These are phyloP conservation scores for Cryptosula pallasiana DNA, from an alignment of 2,888 invertebrate genomes.

Conservation along the genomic window DNA sequence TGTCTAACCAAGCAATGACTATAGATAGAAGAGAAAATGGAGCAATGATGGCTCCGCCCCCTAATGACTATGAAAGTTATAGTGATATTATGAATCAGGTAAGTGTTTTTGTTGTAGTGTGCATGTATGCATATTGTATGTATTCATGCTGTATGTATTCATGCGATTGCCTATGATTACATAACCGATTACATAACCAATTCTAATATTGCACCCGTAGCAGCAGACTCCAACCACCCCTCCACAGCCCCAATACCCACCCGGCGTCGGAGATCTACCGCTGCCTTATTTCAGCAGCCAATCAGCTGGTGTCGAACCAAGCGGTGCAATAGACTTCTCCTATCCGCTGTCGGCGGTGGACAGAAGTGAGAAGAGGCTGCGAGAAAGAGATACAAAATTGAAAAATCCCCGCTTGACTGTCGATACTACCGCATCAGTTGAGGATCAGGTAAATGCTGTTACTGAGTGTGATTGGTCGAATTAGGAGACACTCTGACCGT, in stretches of 20 bases:
- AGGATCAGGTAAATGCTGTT: constrained; percentile 13
- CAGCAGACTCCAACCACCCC: background rate
- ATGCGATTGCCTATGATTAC: too few species aligned
- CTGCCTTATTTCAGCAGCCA: constrained; percentile 19
- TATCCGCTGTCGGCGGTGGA: background rate
- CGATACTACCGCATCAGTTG: constrained; percentile 4
- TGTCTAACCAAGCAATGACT: background rate
- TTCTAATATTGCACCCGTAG: too few species aligned
- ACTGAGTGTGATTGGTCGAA: too few species aligned
- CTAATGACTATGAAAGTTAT: constrained; percentile 13
- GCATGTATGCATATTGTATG: too few species aligned
- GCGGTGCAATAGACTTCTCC: background rate
- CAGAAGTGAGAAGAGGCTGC: constrained; percentile 6
- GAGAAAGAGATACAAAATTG: constrained; percentile 8
- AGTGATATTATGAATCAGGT: background rate
- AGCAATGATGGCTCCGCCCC: background rate
- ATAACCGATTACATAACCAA: too few species aligned
- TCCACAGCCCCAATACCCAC: constrained; percentile 4
- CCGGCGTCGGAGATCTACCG: constrained; percentile 8
- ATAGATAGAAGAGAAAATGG: constrained; percentile 12
- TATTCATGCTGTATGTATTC: too few species aligned
- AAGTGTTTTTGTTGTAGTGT: too few species aligned
- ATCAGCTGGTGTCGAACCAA: background rate
- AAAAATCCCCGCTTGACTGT: constrained; percentile 16
- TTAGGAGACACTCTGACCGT: too few species aligned